A percentile compares a stretch with the other conserved stretches of the same genome.
These are phyloP conservation scores for Astropecten irregularis DNA, from an alignment of 53 echinoderm and acorn worm species.

Conservation along the genomic window DNA sequence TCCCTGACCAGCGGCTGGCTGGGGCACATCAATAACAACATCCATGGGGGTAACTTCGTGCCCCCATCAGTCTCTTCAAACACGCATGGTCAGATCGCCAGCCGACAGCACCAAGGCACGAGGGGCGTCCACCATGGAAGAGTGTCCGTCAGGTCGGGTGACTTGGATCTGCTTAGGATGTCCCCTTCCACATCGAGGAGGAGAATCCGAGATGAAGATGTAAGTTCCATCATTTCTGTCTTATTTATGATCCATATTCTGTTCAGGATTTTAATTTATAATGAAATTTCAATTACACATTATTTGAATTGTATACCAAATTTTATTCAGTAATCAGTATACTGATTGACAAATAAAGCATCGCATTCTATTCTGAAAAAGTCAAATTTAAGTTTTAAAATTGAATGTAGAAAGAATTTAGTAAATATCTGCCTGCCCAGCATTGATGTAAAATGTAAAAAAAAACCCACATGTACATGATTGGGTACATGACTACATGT, in stretches of 20 bases:
- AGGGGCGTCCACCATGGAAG: conserved; percentile 29
- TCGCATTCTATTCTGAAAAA: no score
- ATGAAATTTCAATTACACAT: no score
- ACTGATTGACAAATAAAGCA: no score
- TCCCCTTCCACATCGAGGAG: conserved; percentile 70
- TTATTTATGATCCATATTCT: neutral
- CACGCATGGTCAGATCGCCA: conserved; percentile 18
- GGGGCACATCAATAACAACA: conserved; percentile 77
- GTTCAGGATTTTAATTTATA: no score
- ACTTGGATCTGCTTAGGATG: conserved; percentile 82
- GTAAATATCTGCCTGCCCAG: no score
- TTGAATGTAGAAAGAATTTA: no score
- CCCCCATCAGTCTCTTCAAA: conserved; percentile 83
- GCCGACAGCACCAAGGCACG: conserved; percentile 14
- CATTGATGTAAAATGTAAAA: no score
- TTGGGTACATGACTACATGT: no score
- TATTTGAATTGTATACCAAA: neutral
- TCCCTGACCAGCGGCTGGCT: conserved; percentile 87
- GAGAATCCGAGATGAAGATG: conserved; percentile 83
- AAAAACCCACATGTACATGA: no score
- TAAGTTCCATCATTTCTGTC: conserved; percentile 58
- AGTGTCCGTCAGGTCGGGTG: conserved; percentile 10
- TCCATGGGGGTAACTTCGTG: conserved; percentile 91
- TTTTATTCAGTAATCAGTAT: neutral
- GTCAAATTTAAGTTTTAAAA: no score